Percentiles rank a stretch among this genome's conserved stretches.
Conservation (phyloP, 2,113 vertebrate genomes). For the Thinocorus orbignyianus region DNA sequence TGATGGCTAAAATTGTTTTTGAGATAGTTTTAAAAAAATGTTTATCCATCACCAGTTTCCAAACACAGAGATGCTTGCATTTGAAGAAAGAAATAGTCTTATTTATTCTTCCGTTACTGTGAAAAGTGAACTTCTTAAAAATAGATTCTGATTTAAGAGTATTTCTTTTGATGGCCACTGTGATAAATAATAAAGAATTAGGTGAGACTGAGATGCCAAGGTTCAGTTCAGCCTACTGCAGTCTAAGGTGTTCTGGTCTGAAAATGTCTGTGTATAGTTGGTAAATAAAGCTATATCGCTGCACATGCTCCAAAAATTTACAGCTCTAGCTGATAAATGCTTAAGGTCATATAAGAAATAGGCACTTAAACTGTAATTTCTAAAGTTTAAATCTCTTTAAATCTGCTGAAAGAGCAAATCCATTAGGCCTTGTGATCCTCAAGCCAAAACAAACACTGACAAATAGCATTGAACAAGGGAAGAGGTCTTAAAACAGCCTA, state of each 20-base stretch:
- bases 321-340: background rate
- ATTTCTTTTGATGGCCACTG: background rate
- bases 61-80: background rate
- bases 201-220: background rate
- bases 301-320: background rate
- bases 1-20: background rate
- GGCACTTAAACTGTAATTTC: slow-evolving; percentile 11
- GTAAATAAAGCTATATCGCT: slow-evolving; percentile 19
- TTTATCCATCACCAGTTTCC: background rate
- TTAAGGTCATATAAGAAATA: background rate
- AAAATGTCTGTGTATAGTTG: background rate
- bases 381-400: background rate
- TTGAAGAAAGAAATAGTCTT: background rate
- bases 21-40: background rate
- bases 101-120: background rate
- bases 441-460: background rate
- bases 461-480: background rate
- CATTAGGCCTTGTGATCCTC: background rate
- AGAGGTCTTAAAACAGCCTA: background rate
- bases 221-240: background rate
- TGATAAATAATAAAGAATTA: background rate
- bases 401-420: background rate
- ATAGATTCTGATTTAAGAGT: background rate
- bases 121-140: background rate
- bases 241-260: background rate